A percentile compares a stretch with the other conserved stretches of the same genome.
phyloP scores from a whole-genome alignment of 2,113 vertebrate genomes.

The Coregonus clupeaformis region DNA sequence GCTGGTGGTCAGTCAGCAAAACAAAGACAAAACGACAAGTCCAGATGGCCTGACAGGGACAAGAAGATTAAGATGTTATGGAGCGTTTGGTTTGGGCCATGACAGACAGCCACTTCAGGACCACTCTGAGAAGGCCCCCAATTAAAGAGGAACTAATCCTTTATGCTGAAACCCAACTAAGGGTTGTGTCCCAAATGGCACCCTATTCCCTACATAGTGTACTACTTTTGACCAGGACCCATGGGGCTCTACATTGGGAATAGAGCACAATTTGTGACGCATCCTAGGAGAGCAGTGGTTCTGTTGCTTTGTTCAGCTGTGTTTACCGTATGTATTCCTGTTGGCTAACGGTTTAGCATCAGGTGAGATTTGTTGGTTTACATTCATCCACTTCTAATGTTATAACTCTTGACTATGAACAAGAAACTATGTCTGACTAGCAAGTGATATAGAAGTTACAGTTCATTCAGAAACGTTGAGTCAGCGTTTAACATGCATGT shows the following conservation, averaged over 20 bases:
- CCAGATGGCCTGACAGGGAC: constrained; percentile 52
- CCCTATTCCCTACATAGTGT: no score
- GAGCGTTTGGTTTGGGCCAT: constrained; percentile 38
- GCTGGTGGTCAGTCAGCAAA: constrained; percentile 19
- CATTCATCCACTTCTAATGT: not conserved
- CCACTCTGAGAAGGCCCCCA: constrained; percentile 1
- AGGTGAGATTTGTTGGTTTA: not conserved
- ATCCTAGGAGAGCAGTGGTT: not conserved
- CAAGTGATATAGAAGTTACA: not conserved
- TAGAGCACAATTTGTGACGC: no score
- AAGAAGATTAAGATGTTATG: constrained; percentile 59
- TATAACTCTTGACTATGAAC: no score
- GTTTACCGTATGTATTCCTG: constrained; percentile 11
- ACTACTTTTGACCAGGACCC: no score
- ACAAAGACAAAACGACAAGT: constrained; percentile 39
- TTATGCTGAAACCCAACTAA: constrained; percentile 24
- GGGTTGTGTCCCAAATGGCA: not conserved
- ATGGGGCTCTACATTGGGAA: no score
- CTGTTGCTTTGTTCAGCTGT: not conserved
- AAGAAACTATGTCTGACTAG: not conserved
- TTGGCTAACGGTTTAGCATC: not conserved
- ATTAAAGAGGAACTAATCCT: constrained; percentile 39
- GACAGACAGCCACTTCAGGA: constrained; percentile 30
- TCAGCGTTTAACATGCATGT: no score
- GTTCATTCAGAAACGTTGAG: no score